These are phyloP conservation scores for Scortum barcoo DNA, from an alignment of 2,113 vertebrate species.

Conservation along the genomic window DNA sequence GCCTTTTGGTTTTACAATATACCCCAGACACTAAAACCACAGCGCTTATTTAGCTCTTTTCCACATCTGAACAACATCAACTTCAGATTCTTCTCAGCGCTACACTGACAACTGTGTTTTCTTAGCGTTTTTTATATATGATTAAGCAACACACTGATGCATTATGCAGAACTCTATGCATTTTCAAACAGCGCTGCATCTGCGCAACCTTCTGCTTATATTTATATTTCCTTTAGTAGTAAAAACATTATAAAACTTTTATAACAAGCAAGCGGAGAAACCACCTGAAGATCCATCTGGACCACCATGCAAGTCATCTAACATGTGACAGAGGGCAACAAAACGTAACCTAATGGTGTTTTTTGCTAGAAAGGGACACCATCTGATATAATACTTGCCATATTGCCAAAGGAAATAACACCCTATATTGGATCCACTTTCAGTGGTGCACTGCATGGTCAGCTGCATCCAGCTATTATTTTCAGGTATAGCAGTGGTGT, in stretches of 20 bases:
- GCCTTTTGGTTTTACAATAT: constrained; percentile 2
- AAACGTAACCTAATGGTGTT: constrained; percentile 10
- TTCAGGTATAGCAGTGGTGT: constrained; percentile 25
- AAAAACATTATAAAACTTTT: neutral
- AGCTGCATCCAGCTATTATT: constrained; percentile 56
- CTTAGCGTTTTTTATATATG: neutral
- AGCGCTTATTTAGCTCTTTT: neutral
- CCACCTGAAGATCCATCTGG: constrained; percentile 7
- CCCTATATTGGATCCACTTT: constrained; percentile 63
- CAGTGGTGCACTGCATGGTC: constrained; percentile 45
- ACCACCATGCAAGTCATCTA: constrained; percentile 9
- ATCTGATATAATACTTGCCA: constrained; percentile 48
- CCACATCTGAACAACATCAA: neutral
- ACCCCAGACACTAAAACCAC: neutral
- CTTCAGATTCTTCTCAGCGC: neutral
- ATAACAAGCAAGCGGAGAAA: neutral
- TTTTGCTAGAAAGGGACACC: constrained; percentile 2
- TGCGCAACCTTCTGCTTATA: neutral
- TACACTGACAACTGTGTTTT: neutral
- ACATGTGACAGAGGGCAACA: constrained; percentile 4
- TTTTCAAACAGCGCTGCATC: neutral
- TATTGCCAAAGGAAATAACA: constrained; percentile 51
- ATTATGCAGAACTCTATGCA: neutral
- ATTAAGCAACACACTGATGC: neutral
- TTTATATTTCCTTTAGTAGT: neutral